Base-by-base conservation (phyloP, 2,888 invertebrate species). In the Drosophila recens region DNA sequence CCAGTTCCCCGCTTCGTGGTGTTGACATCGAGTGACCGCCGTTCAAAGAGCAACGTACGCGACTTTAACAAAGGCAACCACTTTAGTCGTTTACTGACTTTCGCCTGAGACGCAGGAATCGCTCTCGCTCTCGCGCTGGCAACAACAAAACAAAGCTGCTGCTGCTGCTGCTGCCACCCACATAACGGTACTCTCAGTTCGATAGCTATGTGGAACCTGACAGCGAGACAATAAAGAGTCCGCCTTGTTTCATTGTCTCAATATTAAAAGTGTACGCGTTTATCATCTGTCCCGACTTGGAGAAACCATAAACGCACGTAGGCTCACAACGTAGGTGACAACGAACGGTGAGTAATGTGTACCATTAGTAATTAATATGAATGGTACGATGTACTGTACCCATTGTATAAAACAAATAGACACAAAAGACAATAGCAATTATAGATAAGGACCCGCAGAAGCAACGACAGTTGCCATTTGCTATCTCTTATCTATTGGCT, bases 21-120 rank as follows among this genome's bases (percentile, higher is more conserved):
- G 23, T 53, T 71, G 33, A 54, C 38, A 75, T 54, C 48, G 36
- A 58, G 43, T 80, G 67, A 72, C 67, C 72, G 75, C 46, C 63
- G 75, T 71, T 70, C 70, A 82, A 67, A 87, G 82, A 75, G 79
- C 87, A 83, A 83, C 89, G 82, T 58, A 54, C 83, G 72, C 68
- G 53, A 56, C 57, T 49, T 11, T 40, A 73, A 79, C 75, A 88
- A 88, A 79, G 80, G 70, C 70, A 49, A 45, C 46, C 82, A 65
- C 77, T 75, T 72, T 59, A 73, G 58, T 81, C 69, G 82, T 67
- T 82, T 68, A 68, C 38, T 68, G 85, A 85, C 88, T 87, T 82
- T 82, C 88, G 72, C 86, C 70, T 63, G 72, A 87, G 77, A 71
- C 70, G 62, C 85, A 87, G 79, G 63, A 71, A 69, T 61, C 54